A percentile compares a stretch with the other conserved stretches of the same genome.
Evolutionary conservation across 2,113 vertebrate species (phyloP).

Genomic region (Rhizomys pruinosus): DNA sequence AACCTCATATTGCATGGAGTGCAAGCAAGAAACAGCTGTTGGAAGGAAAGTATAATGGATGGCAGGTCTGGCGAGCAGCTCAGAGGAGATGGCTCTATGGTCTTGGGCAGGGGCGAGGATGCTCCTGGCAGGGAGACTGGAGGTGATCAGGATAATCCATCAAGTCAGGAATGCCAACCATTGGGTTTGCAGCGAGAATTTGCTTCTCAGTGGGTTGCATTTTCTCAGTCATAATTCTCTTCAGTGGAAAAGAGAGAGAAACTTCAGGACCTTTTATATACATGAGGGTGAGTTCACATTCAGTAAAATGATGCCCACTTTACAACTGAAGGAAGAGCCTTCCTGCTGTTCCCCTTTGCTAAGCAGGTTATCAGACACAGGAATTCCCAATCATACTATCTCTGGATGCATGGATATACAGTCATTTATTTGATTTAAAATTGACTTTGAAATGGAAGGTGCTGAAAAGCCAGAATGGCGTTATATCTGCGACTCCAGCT

Average conservation of each 20-base stretch:
- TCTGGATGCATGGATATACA: background rate
- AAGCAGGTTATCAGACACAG: background rate
- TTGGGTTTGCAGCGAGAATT: slow-evolving; percentile 52
- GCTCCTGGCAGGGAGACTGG: slow-evolving; percentile 66
- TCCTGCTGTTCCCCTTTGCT: background rate
- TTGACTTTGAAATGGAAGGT: background rate
- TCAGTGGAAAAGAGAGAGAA: background rate
- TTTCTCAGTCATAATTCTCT: slow-evolving; percentile 74
- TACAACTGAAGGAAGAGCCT: background rate
- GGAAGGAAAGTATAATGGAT: slow-evolving; percentile 67
- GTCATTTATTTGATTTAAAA: background rate
- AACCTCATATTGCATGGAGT: background rate
- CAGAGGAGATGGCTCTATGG: slow-evolving; percentile 51
- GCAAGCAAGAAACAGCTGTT: slow-evolving; percentile 72
- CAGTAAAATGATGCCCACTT: background rate
- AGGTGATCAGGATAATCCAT: slow-evolving; percentile 65
- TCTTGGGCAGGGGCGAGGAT: slow-evolving; percentile 53
- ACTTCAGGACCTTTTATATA: background rate
- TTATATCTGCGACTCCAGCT: background rate
- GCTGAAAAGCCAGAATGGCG: background rate
- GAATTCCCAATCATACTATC: background rate
- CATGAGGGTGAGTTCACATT: too few relatives aligned
- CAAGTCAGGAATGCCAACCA: slow-evolving; percentile 69
- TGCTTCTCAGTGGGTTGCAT: slow-evolving; percentile 67
- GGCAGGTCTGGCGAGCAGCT: slow-evolving; percentile 18